phyloP scores from a whole-genome alignment of 2,113 vertebrate genomes.

The crab-eating macaque (Macaca fascicularis) region DNA sequence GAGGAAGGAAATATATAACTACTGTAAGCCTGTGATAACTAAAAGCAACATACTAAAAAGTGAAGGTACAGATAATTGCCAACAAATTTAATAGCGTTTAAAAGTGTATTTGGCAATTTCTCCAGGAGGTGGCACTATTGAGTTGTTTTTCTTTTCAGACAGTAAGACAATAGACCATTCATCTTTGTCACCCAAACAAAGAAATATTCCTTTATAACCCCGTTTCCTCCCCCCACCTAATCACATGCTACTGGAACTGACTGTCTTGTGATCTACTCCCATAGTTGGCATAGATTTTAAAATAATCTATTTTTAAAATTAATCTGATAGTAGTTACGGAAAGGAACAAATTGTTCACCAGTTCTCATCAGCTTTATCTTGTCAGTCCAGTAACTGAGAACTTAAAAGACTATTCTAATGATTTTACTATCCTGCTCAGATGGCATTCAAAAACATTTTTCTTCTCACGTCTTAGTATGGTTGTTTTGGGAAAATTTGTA shows the following conservation, averaged over 20 bases:
- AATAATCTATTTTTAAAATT: conserved; percentile 27
- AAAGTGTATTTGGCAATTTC: conserved; percentile 30
- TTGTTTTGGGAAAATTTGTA: background rate
- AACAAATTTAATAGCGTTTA: background rate
- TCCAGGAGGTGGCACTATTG: conserved; percentile 52
- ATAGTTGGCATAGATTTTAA: conserved; percentile 50
- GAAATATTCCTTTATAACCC: conserved; percentile 74
- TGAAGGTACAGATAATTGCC: background rate
- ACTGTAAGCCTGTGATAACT: background rate
- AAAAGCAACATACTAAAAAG: conserved; percentile 32
- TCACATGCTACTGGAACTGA: conserved; percentile 75
- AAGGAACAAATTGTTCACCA: conserved; percentile 40
- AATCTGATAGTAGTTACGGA: conserved; percentile 2
- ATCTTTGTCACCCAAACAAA: conserved; percentile 73
- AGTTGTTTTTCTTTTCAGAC: background rate
- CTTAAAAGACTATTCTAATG: background rate
- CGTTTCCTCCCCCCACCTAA: conserved; percentile 26
- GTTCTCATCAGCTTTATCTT: conserved; percentile 49
- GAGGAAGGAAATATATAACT: background rate
- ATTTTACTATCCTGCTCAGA: background rate
- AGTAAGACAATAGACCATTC: conserved; percentile 78
- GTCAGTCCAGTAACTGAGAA: conserved; percentile 43
- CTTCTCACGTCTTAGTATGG: background rate
- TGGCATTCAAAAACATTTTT: conserved; percentile 19
- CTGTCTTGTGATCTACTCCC: conserved; percentile 72